Percentiles rank a stretch among this genome's conserved stretches.
Evolutionary conservation across 1,140 invertebrate species (phyloP).

Genomic region (Plutomurus gul): DNA sequence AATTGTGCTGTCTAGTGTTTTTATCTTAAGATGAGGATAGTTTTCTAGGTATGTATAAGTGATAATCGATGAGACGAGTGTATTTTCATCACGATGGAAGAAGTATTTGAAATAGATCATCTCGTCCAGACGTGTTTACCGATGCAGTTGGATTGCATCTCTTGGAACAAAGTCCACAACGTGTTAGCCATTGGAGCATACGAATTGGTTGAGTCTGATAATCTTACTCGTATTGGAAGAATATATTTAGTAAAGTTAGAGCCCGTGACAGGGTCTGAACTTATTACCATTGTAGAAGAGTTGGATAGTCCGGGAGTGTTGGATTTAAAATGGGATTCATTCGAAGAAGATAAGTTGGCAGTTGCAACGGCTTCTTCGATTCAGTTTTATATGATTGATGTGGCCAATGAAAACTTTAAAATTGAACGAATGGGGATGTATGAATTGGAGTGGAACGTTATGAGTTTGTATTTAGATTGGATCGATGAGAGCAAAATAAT

Average conservation of each 20-base stretch:
- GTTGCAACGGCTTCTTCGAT: conserved; percentile 42
- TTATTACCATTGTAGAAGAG: background rate
- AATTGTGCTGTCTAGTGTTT: no score
- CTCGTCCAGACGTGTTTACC: conserved; percentile 19
- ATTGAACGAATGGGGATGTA: background rate
- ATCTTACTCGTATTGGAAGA: conserved; percentile 17
- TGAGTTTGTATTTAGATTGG: conserved; percentile 50
- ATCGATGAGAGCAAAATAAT: conserved; percentile 28
- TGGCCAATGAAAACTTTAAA: background rate
- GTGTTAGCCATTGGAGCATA: conserved; percentile 49
- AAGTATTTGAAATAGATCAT: background rate
- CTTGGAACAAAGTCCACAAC: conserved; percentile 40
- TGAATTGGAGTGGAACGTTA: conserved; percentile 9
- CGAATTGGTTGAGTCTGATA: conserved; percentile 33
- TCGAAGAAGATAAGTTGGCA: conserved; percentile 26
- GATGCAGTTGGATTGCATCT: conserved; percentile 48
- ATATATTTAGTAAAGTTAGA: conserved; percentile 37
- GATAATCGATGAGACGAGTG: no score
- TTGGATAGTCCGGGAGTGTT: conserved; percentile 41
- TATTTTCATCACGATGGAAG: background rate
- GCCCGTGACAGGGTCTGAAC: background rate
- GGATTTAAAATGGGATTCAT: conserved; percentile 48
- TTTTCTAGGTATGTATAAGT: no score
- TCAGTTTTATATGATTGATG: conserved; percentile 10
- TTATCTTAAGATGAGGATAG: no score